Evolutionary conservation across 2,113 vertebrate genomes (phyloP).

Genomic region (Cyanoramphus novaezelandiae): DNA sequence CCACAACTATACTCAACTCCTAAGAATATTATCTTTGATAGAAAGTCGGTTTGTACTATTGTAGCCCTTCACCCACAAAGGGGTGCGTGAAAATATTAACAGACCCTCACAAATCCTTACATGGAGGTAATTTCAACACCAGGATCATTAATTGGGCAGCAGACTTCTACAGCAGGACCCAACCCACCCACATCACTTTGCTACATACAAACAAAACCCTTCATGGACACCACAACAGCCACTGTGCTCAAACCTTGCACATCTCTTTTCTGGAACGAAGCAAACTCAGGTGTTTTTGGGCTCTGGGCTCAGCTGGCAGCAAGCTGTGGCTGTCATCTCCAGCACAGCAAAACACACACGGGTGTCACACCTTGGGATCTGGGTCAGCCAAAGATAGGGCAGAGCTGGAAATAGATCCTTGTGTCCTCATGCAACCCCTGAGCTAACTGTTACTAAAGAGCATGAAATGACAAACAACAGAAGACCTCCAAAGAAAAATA

Average conservation of each 20-base stretch:
- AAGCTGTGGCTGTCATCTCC: accelerated
- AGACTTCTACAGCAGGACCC: not conserved
- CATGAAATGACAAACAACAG: accelerated
- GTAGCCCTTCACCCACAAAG: not conserved
- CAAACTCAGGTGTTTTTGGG: accelerated
- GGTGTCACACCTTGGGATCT: not conserved
- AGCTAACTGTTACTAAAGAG: not conserved
- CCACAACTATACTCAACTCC: not conserved
- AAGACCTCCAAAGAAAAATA: not conserved
- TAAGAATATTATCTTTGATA: not conserved
- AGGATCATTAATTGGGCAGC: not conserved
- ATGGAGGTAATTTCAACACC: not conserved
- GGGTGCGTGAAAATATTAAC: accelerated
- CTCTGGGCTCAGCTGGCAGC: not conserved
- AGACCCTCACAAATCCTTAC: not conserved
- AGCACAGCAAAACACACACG: not conserved
- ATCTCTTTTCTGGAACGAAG: accelerated
- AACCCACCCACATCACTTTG: too few relatives aligned
- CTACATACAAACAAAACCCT: accelerated
- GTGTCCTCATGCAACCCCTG: not conserved
- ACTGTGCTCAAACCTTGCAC: accelerated
- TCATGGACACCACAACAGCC: accelerated
- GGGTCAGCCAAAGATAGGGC: conserved; percentile 2
- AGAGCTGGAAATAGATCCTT: not conserved
- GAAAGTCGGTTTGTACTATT: not conserved